Conservation (phyloP, 2,113 vertebrate genomes). For the Amazona vittata region DNA sequence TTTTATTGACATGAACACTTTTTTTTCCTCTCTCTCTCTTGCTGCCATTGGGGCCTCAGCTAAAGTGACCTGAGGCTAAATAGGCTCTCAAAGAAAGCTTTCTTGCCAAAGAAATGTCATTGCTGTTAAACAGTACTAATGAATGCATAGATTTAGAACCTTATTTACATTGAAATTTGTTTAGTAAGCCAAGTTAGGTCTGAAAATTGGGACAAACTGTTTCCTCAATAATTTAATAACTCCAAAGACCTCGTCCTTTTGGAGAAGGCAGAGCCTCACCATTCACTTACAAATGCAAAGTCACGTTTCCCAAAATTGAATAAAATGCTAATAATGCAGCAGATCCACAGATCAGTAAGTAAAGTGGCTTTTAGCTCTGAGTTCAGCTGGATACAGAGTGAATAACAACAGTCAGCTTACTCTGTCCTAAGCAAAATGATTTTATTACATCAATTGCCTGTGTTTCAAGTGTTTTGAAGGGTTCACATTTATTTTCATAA, state of each 20-base stretch:
- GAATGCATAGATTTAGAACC: conserved; percentile 69
- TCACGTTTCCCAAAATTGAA: conserved; percentile 70
- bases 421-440: conserved; percentile 60
- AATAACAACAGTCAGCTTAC: conserved; percentile 63
- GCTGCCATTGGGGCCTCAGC: conserved; percentile 17
- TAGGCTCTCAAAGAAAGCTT: conserved; percentile 53
- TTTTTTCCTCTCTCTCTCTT: background rate
- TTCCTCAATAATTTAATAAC: conserved; percentile 72
- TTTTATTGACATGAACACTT: conserved; percentile 45
- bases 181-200: conserved; percentile 68
- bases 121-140: conserved; percentile 57
- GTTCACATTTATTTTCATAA: conserved; percentile 66
- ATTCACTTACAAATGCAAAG: conserved; percentile 73
- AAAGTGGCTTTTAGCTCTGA: conserved; percentile 74
- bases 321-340: conserved; percentile 73
- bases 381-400: conserved; percentile 59
- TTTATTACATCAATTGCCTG: conserved; percentile 57
- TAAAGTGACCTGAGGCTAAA: conserved; percentile 58
- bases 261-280: conserved; percentile 55
- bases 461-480: conserved; percentile 59
- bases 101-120: conserved; percentile 68
- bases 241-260: conserved; percentile 64
- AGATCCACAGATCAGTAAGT: conserved; percentile 62
- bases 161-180: conserved; percentile 74
- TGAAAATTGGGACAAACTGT: conserved; percentile 70